A percentile compares a stretch with the other conserved stretches of the same genome.
Conservation (phyloP, 2,888 invertebrate species). For the Agriotes lineatus region DNA sequence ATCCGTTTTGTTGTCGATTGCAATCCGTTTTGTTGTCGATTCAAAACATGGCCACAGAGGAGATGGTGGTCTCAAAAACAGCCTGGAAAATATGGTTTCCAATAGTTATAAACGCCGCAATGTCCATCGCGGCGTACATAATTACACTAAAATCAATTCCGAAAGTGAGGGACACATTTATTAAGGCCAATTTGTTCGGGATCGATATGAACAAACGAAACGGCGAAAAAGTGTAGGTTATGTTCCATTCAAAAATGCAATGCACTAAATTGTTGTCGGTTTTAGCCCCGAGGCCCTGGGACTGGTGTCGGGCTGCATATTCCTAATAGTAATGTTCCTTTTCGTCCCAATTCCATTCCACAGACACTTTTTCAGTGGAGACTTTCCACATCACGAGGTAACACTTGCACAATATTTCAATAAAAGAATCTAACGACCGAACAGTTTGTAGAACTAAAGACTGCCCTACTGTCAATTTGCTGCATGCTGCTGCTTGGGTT, state of each 20-base stretch:
- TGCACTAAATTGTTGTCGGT: too few relatives aligned
- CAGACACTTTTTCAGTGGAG: conserved; percentile 76
- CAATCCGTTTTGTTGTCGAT: too few relatives aligned
- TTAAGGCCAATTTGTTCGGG: conserved; percentile 91
- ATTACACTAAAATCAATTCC: conserved; percentile 82
- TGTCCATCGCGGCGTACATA: conserved; percentile 79
- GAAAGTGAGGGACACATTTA: conserved; percentile 84
- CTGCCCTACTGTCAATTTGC: conserved; percentile 95
- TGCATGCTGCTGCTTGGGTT: conserved; percentile 98
- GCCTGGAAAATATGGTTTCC: conserved; percentile 60
- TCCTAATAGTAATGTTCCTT: conserved; percentile 91
- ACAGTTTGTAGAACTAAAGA: conserved; percentile 95
- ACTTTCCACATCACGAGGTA: conserved; percentile 90
- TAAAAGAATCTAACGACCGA: too few relatives aligned
- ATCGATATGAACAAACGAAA: conserved; percentile 89
- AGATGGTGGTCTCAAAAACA: conserved; percentile 39
- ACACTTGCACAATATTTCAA: too few relatives aligned
- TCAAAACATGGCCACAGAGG: conserved; percentile 59
- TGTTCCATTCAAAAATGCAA: conserved; percentile 56
- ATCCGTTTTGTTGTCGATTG: too few relatives aligned
- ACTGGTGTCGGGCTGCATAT: conserved; percentile 94
- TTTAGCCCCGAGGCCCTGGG: conserved; percentile 96
- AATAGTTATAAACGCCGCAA: conserved; percentile 69
- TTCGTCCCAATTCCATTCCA: conserved; percentile 97
- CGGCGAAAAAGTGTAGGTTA: conserved; percentile 83